Evolutionary conservation across 2,797 vertebrate species (phyloP), one percentile per base, ranked within the genome.

Genomic region (Muraenolepis orangiensis): DNA sequence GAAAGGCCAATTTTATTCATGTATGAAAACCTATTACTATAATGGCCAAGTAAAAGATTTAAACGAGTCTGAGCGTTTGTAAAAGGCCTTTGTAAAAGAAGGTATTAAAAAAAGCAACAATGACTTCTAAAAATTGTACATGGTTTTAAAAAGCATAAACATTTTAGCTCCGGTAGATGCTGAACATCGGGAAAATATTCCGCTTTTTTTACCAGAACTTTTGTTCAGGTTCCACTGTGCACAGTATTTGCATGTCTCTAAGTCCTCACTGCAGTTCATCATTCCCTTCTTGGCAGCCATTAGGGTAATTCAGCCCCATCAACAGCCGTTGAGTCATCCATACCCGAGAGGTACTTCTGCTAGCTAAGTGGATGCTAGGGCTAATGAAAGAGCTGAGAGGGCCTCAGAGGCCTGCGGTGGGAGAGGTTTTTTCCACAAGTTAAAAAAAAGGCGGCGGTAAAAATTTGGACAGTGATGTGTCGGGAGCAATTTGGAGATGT

Each of bases 341-440:
- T 51, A 75, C 75, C 81, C 67, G 68, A 84, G 82, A 86, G 87
- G 61, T 82, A 78, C 78, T 86, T 31, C 16, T 66, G 70, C 38
- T 79, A 83, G 81, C 78, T 75, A 83, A 88, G 85, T 89, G 86
- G 82, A 87, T 76, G 83, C 80, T 85, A 90, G 86, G 82, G 80
- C 80, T 85, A 84, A 89, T 88, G 80, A 86, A 80, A 85, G 75
- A 71, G 73, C 72, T 71, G 71, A 81, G 81, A 86, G 79, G 74
- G 83, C 79, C 80, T 75, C 80, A 61, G 76, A 87, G 82, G 78
- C 71, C 67, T 42, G 7, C 70, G 67, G 74, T 66, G 32, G 70
- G 82, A 79, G 78, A 85, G 84, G 72, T 84, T 61, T 23, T 61
- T 23, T 61, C n/a, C 57, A 80, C 64, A 40, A 40, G 64, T 76